Evolutionary conservation across 1,140 invertebrate species (phyloP).

Genomic region (Drosophila navojoa): DNA sequence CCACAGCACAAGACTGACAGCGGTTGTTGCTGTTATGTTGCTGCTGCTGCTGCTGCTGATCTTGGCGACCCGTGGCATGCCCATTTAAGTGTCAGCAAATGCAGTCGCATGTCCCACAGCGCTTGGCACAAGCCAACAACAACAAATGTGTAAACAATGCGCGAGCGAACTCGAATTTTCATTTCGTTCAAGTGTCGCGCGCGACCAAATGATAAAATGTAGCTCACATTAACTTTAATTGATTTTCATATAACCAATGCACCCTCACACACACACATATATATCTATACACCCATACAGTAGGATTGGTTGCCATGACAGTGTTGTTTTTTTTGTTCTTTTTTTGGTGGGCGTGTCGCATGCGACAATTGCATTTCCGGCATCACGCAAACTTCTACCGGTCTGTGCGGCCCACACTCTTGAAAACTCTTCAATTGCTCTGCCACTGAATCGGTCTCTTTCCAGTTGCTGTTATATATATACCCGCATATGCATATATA

Average conservation of each 20-base stretch:
- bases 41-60: slow-evolving; percentile 37
- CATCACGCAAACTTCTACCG: slow-evolving; percentile 50
- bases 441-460: slow-evolving; percentile 19
- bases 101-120: slow-evolving; percentile 16
- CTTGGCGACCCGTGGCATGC: slow-evolving; percentile 41
- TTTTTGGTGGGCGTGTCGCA: slow-evolving; percentile 60
- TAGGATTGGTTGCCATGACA: slow-evolving; percentile 21
- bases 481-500: too few species aligned
- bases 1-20: slow-evolving; percentile 67
- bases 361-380: slow-evolving; percentile 80
- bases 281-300: slow-evolving; percentile 6
- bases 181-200: slow-evolving; percentile 63
- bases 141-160: slow-evolving; percentile 31
- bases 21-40: slow-evolving; percentile 54
- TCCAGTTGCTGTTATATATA: neutral
- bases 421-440: slow-evolving; percentile 12
- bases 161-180: slow-evolving; percentile 61
- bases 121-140: slow-evolving; percentile 38
- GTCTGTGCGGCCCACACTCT: slow-evolving; percentile 39
- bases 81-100: slow-evolving; percentile 77
- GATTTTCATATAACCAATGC: slow-evolving; percentile 65
- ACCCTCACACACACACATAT: slow-evolving; percentile 46
- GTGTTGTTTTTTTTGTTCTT: slow-evolving; percentile 17
- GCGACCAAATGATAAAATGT: slow-evolving; percentile 54
- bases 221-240: slow-evolving; percentile 58